Evolutionary conservation across 2,113 vertebrate species (phyloP).

Genomic region (Thymallus thymallus): DNA sequence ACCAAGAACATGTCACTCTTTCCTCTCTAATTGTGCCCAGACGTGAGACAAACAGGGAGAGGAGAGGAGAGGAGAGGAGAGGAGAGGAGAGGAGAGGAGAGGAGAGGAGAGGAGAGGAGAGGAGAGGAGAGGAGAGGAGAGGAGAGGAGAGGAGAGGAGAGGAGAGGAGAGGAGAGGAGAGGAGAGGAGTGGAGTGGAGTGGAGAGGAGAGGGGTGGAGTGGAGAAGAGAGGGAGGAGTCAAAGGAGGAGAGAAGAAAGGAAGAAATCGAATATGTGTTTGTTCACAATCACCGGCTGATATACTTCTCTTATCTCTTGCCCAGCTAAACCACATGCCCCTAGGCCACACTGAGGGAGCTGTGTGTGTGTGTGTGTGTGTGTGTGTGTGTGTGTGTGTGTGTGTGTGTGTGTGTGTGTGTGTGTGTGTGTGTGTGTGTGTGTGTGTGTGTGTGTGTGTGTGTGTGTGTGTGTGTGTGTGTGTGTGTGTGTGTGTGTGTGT

Average conservation of each 20-base stretch:
- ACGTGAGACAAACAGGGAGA: slow-evolving; percentile 17
- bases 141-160: slow-evolving; percentile 2
- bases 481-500: slow-evolving; percentile 28
- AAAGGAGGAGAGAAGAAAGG: slow-evolving; percentile 39
- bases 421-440: slow-evolving; percentile 39
- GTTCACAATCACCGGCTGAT: slow-evolving; percentile 67
- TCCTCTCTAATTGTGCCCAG: slow-evolving; percentile 64
- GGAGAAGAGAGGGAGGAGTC: slow-evolving; percentile 18
- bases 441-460: slow-evolving; percentile 7
- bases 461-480: slow-evolving; percentile 37
- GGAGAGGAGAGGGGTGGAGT: slow-evolving; percentile 5
- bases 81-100: background rate
- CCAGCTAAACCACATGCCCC: slow-evolving; percentile 88
- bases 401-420: slow-evolving; percentile 43
- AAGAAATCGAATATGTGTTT: slow-evolving; percentile 65
- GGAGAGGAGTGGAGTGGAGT: background rate
- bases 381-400: slow-evolving; percentile 27
- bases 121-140: background rate
- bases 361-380: slow-evolving; percentile 23
- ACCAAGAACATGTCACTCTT: slow-evolving; percentile 17
- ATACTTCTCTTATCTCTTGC: slow-evolving; percentile 90
- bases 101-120: background rate
- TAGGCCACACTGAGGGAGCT: slow-evolving; percentile 61
- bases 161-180: background rate
- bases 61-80: background rate